Conservation (phyloP, 2,797 vertebrate species). For the Gallinago stenura region DNA sequence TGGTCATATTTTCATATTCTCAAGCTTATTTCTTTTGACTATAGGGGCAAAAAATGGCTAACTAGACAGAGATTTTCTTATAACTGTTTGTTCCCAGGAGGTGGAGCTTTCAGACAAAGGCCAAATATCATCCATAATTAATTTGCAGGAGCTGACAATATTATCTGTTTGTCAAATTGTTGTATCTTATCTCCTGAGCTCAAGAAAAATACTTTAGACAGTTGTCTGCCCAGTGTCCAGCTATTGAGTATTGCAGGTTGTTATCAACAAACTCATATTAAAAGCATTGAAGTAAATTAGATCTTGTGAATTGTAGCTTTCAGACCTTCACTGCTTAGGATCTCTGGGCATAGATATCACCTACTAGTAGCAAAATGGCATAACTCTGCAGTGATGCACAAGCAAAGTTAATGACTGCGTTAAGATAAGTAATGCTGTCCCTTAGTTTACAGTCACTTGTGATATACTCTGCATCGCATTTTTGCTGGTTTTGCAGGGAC, state of each 20-base stretch:
- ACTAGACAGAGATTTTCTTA: background rate
- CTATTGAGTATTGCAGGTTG: background rate
- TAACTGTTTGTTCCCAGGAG: background rate
- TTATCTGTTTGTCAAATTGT: background rate
- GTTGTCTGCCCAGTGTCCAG: background rate
- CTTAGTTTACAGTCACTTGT: background rate
- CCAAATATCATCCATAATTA: conserved; percentile 16
- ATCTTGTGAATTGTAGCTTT: background rate
- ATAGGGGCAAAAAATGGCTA: background rate
- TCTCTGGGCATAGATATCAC: background rate
- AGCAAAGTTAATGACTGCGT: background rate
- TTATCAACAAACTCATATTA: background rate
- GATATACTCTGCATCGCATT: background rate
- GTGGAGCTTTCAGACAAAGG: conserved; percentile 3
- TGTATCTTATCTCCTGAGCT: background rate
- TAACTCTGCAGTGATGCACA: background rate
- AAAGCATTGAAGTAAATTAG: background rate
- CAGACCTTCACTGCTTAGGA: background rate
- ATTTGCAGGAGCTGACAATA: background rate
- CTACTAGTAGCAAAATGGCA: background rate
- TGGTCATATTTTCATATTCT: background rate
- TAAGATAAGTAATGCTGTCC: background rate
- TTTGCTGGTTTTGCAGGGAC: background rate
- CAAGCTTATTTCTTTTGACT: background rate
- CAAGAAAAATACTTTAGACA: background rate